Conservation (phyloP, 2,113 vertebrate species). For the Leptocoma aspasia region DNA sequence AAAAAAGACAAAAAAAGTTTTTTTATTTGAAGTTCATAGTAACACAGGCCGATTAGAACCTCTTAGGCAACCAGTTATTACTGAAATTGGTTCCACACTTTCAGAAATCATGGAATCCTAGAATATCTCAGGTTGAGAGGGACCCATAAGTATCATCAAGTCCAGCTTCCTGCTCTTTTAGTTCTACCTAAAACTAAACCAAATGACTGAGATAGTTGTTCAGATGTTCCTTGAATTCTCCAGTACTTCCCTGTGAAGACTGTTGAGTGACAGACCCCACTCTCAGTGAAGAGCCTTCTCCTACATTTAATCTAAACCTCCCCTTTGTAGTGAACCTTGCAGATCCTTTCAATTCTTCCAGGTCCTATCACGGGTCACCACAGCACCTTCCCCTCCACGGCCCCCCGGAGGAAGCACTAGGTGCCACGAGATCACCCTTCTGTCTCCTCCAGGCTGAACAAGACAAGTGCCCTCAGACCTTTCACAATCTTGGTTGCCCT, state of each 20-base stretch:
- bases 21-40: not conserved
- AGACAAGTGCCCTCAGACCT: not conserved
- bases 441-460: not conserved
- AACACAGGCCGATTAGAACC: not conserved
- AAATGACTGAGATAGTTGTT: not conserved
- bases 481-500: not conserved
- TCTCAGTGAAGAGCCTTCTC: not conserved
- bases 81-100: not conserved
- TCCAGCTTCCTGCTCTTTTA: not conserved
- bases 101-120: not conserved
- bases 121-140: not conserved
- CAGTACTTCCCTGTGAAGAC: not conserved
- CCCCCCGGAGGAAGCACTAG: rapidly evolving
- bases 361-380: rapidly evolving
- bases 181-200: not conserved
- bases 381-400: rapidly evolving
- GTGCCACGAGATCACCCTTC: not conserved
- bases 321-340: not conserved
- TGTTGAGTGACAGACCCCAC: rapidly evolving
- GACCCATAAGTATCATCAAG: not conserved
- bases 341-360: not conserved
- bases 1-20: not conserved
- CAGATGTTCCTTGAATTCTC: not conserved
- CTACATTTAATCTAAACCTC: not conserved
- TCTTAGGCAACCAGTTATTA: not conserved